Percentiles rank a stretch among this genome's conserved stretches.
Evolutionary conservation across 2,797 vertebrate genomes (phyloP).

Genomic region (Argyrosomus regius): DNA sequence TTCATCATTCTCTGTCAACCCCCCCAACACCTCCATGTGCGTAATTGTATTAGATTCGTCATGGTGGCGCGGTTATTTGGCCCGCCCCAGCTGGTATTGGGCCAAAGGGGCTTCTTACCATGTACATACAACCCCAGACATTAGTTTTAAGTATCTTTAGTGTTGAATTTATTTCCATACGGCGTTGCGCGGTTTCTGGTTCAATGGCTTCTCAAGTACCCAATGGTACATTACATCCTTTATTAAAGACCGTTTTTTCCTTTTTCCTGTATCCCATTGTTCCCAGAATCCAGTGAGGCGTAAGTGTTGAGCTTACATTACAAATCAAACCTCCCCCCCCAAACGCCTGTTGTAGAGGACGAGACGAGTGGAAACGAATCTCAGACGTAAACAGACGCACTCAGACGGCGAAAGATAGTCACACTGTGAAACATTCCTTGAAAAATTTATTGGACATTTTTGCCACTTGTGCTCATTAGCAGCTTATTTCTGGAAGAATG

Average conservation of each 20-base stretch:
- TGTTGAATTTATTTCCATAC: conserved; percentile 62
- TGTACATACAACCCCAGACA: conserved; percentile 52
- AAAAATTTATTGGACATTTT: conserved; percentile 22
- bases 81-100: conserved; percentile 52
- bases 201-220: conserved; percentile 38
- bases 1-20: conserved; percentile 82
- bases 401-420: neutral
- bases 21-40: conserved; percentile 66
- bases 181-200: conserved; percentile 25
- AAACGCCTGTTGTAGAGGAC: conserved; percentile 20
- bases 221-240: conserved; percentile 31
- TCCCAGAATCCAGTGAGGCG: conserved; percentile 23
- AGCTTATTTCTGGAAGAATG: conserved; percentile 44
- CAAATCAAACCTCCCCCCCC: conserved; percentile 42
- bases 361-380: conserved; percentile 11
- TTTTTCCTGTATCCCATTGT: conserved; percentile 49
- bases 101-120: conserved; percentile 61
- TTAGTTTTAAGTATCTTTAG: conserved; percentile 61
- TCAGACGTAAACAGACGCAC: neutral
- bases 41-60: conserved; percentile 82
- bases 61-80: conserved; percentile 65
- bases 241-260: conserved; percentile 41
- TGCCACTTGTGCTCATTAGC: conserved; percentile 49
- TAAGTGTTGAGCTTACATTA: conserved; percentile 28
- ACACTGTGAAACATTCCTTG: conserved; percentile 10